Percentiles rank a stretch among this genome's conserved stretches.
Conservation (phyloP, 2,797 vertebrate species). For the Heteromormyrus szaboi region DNA sequence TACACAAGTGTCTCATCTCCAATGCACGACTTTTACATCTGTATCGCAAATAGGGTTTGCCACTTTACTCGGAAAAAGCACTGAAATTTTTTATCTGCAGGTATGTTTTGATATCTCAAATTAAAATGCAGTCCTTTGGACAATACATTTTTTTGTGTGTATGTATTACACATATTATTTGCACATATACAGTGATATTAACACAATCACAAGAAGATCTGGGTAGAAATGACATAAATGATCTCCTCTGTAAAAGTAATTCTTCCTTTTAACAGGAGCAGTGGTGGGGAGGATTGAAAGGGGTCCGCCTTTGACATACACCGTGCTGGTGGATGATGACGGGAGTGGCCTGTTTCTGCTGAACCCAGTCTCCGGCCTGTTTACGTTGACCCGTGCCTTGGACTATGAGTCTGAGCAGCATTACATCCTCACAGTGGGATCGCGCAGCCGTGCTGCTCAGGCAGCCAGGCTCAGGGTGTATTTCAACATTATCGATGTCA, state of each 20-base stretch:
- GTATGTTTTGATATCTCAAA: background rate
- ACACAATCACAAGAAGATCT: background rate
- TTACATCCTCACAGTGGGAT: slow-evolving; percentile 57
- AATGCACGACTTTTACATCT: background rate
- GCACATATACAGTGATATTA: background rate
- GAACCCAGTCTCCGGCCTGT: slow-evolving; percentile 59
- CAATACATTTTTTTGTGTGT: background rate
- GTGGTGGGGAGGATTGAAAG: slow-evolving; percentile 52
- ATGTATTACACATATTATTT: background rate
- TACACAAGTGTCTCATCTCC: background rate
- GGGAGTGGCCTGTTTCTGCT: slow-evolving; percentile 65
- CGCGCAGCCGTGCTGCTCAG: slow-evolving; percentile 39
- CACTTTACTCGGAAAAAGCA: background rate
- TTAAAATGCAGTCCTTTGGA: background rate
- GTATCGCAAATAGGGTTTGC: background rate
- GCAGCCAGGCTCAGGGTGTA: slow-evolving; percentile 60
- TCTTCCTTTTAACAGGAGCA: slow-evolving; percentile 51
- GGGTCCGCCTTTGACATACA: slow-evolving; percentile 51
- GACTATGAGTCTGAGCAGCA: slow-evolving; percentile 62
- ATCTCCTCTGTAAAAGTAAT: background rate
- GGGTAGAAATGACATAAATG: background rate
- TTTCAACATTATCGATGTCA: slow-evolving; percentile 65
- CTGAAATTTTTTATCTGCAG: background rate
- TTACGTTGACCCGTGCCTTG: slow-evolving; percentile 61
- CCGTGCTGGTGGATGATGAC: slow-evolving; percentile 64